Evolutionary conservation across 2,888 invertebrate genomes (phyloP).

Genomic region (Exephanes ischioxanthus): DNA sequence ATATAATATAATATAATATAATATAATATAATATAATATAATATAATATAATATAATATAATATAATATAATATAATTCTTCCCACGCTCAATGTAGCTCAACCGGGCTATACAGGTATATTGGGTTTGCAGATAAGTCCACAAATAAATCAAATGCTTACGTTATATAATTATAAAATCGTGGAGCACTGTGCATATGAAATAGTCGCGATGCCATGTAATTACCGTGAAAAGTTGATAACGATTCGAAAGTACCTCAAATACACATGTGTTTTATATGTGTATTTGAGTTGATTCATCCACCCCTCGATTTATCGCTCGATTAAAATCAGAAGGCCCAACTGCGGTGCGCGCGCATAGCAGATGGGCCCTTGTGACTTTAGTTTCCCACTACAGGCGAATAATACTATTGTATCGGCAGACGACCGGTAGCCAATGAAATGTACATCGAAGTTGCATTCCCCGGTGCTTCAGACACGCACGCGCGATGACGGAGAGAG

Average conservation of each 20-base stretch:
- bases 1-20: too few relatives aligned
- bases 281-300: too few relatives aligned
- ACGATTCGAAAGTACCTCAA: slow-evolving; percentile 50
- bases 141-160: background rate
- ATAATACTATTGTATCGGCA: slow-evolving; percentile 9
- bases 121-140: background rate
- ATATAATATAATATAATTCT: too few relatives aligned
- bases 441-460: slow-evolving; percentile 43
- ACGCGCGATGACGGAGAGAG: slow-evolving; percentile 20
- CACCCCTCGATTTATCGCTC: background rate
- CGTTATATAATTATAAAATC: background rate
- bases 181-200: background rate
- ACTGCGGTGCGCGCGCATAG: background rate
- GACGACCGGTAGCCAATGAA: slow-evolving; percentile 37
- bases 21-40: too few relatives aligned
- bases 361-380: background rate
- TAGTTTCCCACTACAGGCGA: background rate
- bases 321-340: background rate
- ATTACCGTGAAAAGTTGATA: slow-evolving; percentile 47
- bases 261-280: too few relatives aligned
- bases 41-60: too few relatives aligned
- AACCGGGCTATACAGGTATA: background rate
- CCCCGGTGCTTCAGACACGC: slow-evolving; percentile 40
- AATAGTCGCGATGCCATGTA: background rate
- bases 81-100: background rate